These are phyloP conservation scores for Tokudaia tokunoshimensis DNA, from an alignment of 2,797 vertebrate genomes.

Conservation along the genomic window DNA sequence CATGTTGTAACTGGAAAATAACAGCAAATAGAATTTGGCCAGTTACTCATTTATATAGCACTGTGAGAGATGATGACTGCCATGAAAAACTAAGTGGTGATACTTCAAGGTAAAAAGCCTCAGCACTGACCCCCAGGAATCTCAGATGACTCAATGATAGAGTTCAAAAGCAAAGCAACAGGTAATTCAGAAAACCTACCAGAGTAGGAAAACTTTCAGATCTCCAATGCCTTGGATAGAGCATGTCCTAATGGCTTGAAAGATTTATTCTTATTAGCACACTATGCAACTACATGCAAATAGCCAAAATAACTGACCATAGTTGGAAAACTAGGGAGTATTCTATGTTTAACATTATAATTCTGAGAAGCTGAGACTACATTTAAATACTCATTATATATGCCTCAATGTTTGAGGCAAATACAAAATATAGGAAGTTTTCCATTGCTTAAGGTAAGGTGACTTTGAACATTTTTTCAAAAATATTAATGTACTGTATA, in stretches of 20 bases:
- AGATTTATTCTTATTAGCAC: not conserved
- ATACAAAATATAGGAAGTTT: not conserved
- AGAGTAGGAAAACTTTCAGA: not conserved
- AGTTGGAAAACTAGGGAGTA: not conserved
- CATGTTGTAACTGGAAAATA: not conserved
- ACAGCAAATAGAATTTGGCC: not conserved
- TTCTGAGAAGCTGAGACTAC: constrained; percentile 9
- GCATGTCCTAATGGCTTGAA: not conserved
- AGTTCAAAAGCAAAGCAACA: not conserved
- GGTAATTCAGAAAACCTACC: not conserved
- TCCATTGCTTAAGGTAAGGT: not conserved
- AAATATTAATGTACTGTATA: not conserved
- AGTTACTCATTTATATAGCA: not conserved
- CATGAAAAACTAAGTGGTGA: not conserved
- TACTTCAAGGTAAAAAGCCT: not conserved
- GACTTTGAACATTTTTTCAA: not conserved
- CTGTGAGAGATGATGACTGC: not conserved
- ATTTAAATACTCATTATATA: not conserved
- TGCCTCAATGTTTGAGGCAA: not conserved
- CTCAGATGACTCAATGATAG: not conserved
- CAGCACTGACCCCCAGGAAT: not conserved
- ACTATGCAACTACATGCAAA: not conserved
- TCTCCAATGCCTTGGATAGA: not conserved
- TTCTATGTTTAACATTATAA: not conserved
- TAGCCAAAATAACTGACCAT: not conserved